phyloP scores from a whole-genome alignment of 2,113 vertebrate species.

The Crocuta crocuta region DNA sequence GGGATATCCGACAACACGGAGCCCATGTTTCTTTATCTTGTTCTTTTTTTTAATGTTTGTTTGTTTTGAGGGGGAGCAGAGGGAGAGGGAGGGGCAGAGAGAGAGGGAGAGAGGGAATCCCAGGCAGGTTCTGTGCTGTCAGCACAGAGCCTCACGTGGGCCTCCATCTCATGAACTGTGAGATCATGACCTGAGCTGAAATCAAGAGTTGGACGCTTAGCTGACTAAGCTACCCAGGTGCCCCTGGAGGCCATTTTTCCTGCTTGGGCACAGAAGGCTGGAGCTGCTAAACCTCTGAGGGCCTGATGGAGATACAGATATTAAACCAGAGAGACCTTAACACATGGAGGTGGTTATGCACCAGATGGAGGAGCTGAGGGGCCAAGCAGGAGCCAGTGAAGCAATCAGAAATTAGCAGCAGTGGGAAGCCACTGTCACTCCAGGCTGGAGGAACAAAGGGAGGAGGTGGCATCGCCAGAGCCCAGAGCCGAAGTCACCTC shows the following conservation, averaged over 20 bases:
- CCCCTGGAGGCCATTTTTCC: not conserved
- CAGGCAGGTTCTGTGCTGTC: too few species aligned
- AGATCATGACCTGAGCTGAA: too few species aligned
- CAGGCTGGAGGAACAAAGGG: not conserved
- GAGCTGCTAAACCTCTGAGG: not conserved
- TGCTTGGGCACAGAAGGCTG: not conserved
- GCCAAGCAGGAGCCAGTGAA: not conserved
- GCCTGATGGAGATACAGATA: not conserved
- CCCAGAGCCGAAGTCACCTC: not conserved
- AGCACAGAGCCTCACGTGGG: too few species aligned
- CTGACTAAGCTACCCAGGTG: too few species aligned
- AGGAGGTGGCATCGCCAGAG: not conserved
- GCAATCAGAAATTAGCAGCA: constrained; percentile 24
- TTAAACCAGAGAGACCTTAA: not conserved
- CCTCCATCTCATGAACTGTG: too few species aligned
- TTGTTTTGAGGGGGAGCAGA: too few species aligned
- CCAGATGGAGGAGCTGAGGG: not conserved
- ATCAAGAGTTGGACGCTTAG: too few species aligned
- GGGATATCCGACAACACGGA: not conserved
- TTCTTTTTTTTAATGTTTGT: too few species aligned
- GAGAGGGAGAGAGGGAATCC: too few species aligned
- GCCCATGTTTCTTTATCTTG: not conserved
- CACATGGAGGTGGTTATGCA: not conserved
- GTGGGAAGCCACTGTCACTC: not conserved
- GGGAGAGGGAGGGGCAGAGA: too few species aligned